Evolutionary conservation across 2,888 invertebrate genomes (phyloP).

Genomic region (Apotomis betuletana): DNA sequence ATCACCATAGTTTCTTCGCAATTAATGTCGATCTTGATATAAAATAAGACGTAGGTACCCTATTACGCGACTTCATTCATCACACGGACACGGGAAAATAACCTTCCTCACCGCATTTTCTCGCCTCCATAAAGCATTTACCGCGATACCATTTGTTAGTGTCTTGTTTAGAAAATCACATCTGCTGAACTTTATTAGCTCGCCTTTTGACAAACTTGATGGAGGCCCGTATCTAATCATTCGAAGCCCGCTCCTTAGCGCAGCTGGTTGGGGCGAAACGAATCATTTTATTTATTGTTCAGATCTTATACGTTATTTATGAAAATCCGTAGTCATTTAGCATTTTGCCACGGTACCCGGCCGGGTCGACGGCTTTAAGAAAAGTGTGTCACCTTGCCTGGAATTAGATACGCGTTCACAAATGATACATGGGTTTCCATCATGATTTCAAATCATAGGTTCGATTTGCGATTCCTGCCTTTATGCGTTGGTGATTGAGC

Average conservation of each 20-base stretch:
- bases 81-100: slow-evolving; percentile 58
- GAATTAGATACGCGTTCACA: slow-evolving; percentile 73
- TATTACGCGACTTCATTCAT: slow-evolving; percentile 31
- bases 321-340: slow-evolving; percentile 70
- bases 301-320: slow-evolving; percentile 78
- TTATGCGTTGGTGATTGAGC: slow-evolving; percentile 57
- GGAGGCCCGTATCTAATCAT: slow-evolving; percentile 82
- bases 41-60: slow-evolving; percentile 24
- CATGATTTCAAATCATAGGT: slow-evolving; percentile 53
- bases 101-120: slow-evolving; percentile 59
- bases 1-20: neutral
- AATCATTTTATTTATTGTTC: slow-evolving; percentile 81
- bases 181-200: slow-evolving; percentile 81
- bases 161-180: slow-evolving; percentile 82
- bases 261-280: slow-evolving; percentile 79
- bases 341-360: slow-evolving; percentile 62
- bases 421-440: slow-evolving; percentile 62
- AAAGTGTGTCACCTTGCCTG: slow-evolving; percentile 80
- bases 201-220: slow-evolving; percentile 80
- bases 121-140: slow-evolving; percentile 54
- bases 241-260: slow-evolving; percentile 75
- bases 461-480: slow-evolving; percentile 45
- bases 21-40: slow-evolving; percentile 2
- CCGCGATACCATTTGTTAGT: slow-evolving; percentile 75
- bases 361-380: slow-evolving; percentile 57